Evolutionary conservation across 2,113 vertebrate genomes (phyloP).

Genomic region (Vulpes ferrilata): DNA sequence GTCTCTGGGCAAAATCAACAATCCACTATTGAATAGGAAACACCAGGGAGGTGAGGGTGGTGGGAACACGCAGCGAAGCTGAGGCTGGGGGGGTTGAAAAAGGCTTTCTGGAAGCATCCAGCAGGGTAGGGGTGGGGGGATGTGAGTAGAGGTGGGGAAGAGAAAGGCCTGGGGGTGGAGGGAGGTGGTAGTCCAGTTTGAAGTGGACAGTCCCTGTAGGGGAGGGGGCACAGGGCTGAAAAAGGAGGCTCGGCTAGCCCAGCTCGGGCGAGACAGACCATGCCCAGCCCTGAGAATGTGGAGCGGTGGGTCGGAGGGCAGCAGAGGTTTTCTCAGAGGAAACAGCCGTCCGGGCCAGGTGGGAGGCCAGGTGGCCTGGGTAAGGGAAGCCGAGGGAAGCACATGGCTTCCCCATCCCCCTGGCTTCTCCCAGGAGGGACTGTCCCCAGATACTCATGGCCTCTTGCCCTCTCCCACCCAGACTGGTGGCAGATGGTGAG

Average conservation of each 20-base stretch:
- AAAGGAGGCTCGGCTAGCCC: neutral
- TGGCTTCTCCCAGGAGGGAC: neutral
- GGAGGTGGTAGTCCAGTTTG: too few species aligned
- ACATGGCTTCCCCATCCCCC: neutral
- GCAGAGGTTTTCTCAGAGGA: neutral
- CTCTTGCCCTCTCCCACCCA: neutral
- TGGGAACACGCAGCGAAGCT: neutral
- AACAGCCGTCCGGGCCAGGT: neutral
- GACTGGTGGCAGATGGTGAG: neutral
- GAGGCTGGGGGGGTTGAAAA: neutral
- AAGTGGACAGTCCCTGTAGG: neutral
- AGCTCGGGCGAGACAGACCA: neutral
- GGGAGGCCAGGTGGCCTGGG: neutral
- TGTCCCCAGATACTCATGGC: neutral
- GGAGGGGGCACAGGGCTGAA: neutral
- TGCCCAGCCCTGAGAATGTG: neutral
- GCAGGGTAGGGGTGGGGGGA: neutral
- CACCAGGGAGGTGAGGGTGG: neutral
- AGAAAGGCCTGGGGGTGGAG: neutral
- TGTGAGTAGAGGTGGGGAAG: neutral
- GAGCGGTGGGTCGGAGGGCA: neutral
- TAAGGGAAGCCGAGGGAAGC: neutral
- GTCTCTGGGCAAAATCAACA: neutral
- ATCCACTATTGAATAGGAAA: neutral
- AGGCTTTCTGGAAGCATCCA: neutral